Base-by-base conservation (phyloP, 2,888 invertebrate genomes). In the Slavum lentiscoides region DNA sequence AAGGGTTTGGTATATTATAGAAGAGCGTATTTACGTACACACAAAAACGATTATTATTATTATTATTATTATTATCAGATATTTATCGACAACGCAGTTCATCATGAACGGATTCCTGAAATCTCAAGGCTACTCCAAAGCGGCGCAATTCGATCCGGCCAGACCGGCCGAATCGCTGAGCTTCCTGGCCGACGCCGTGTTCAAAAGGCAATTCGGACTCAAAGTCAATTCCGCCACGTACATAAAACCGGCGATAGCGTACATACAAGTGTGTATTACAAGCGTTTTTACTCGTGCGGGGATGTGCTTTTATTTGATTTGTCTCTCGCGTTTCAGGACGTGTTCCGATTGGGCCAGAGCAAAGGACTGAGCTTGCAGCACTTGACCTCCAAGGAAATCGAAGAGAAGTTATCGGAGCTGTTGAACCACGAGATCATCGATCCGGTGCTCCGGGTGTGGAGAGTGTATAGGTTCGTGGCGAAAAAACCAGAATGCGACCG, bases 381-480 rank as follows among this genome's bases (percentile, higher is more conserved):
- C 74, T 89, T 91, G 61, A 92, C 92, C 85, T 90, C 93, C 84
- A 90, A 90, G 84, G 92, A 92, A 81, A 87, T 94, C 13, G 92
- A 92, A 17, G 91, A 92, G 86, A 90, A 91, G 84, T 86, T 95
- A 82, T 92, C 93, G 0, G 93, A 94, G 85, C 92, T 93, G 1
- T 89, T 95, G 73, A 94, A 94, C 86, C 87, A 94, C 85, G 94
- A 94, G 87, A 90, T 94, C 82, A 92, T 94, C 74, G 93, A 93
- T 85, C 94, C 94, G 0, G 89, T 94, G 43, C 89, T 94, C n/a
- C 89, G 93, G 86, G 92, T 94, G 19, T 93, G 93, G 88, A 88
- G 94, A 73, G 94, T 93, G 1, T 94, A 92, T 87, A 90, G 91
- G 85, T 94, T 92, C 87, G 90, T 92, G 0, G 87, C 89, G 2